Conservation (phyloP, 1,140 invertebrate genomes). For the Drosophila guanche region DNA sequence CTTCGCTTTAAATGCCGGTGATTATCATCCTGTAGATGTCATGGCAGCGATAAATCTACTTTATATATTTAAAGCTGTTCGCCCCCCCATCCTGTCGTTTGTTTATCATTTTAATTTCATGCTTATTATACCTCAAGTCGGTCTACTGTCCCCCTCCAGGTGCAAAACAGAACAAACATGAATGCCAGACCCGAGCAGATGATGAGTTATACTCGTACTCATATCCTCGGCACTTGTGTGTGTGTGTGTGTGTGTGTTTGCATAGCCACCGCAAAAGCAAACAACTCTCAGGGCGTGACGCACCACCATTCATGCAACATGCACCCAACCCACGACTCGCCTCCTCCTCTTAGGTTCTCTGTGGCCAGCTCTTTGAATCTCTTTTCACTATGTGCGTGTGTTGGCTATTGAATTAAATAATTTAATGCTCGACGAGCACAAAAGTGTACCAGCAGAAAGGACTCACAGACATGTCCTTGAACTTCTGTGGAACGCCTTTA, state of each 20-base stretch:
- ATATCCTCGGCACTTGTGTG: too few relatives aligned
- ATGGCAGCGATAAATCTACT: neutral
- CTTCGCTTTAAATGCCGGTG: too few relatives aligned
- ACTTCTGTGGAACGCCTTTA: slow-evolving; percentile 56
- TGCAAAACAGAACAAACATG: slow-evolving; percentile 6
- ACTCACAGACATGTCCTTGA: slow-evolving; percentile 54
- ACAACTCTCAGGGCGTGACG: slow-evolving; percentile 15
- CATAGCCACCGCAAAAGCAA: slow-evolving; percentile 25
- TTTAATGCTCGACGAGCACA: slow-evolving; percentile 53
- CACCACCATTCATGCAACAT: too few relatives aligned
- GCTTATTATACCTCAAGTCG: slow-evolving; percentile 51
- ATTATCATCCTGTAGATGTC: too few relatives aligned
- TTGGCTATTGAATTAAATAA: slow-evolving; percentile 56
- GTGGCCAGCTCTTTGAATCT: slow-evolving; percentile 19
- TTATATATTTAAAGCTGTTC: slow-evolving; percentile 26
- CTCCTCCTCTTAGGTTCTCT: too few relatives aligned
- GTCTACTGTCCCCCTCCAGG: slow-evolving; percentile 12
- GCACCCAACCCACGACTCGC: too few relatives aligned
- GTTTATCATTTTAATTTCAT: slow-evolving; percentile 51
- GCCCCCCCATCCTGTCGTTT: neutral
- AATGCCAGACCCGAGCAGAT: neutral
- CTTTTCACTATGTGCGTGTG: slow-evolving; percentile 32
- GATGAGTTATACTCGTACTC: slow-evolving; percentile 39
- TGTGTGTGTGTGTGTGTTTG: too few relatives aligned
- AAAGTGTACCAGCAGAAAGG: slow-evolving; percentile 22